Evolutionary conservation across 2,113 vertebrate species (phyloP), one percentile per base, ranked within the genome.

Genomic region (Taurulus bubalis): DNA sequence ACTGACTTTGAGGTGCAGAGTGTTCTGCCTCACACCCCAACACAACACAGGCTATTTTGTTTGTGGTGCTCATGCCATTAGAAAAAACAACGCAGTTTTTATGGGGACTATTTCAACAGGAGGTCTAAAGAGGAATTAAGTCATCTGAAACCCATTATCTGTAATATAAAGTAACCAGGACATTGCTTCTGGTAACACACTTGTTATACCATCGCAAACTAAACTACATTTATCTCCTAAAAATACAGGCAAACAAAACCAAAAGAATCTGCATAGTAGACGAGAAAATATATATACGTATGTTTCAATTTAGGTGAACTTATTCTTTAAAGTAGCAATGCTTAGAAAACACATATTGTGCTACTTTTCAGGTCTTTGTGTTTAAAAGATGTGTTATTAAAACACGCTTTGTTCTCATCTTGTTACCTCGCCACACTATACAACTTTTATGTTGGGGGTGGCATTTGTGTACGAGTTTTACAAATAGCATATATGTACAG

Each of bases 381-480:
- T 73, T 26, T 45, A n/a, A 82, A 62, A 70, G n/a, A 67, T 51
- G 67, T 34, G 69, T 28, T 60, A 47, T 59, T 63, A 80, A 79
- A 47, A 60, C 26, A 34, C 11, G 64, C 60, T 87, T 74, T 63
- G 72, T 79, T 62, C 42, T 45, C 14, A 85, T 84, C 66, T 34
- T 49, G 22, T 53, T 53, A 67, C 47, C 32, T 77, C 3, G 3
- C 65, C 68, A 75, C 55, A 65, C 87, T 71, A 83, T 62, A 71
- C 67, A 75, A 32, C 72, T 86, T 87, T 86, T 82, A 79, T 74
- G 2, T 16, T 28, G 42, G 8, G 36, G 56, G 24, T 38, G 66
- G 34, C 62, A 36, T 77, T 62, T 78, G 38, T 67, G 40, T 79
- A 65, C 55, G 62, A 81, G 28, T 76, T 65, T 67, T 3, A 49